Base-by-base conservation (phyloP, 1,140 invertebrate genomes). In the Oncopodura yosiiana region DNA sequence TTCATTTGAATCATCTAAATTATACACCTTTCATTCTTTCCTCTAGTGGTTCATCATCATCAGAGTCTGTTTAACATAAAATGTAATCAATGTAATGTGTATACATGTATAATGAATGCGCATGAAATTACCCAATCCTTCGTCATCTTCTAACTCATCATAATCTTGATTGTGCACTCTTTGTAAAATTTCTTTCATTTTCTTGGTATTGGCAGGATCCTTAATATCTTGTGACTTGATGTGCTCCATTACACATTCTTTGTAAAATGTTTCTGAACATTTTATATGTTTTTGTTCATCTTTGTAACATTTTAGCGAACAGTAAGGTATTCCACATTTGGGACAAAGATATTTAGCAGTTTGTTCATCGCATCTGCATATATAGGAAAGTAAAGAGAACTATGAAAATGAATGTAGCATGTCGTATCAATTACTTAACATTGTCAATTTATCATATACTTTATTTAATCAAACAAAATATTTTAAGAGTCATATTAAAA, bases 241-340 rank as follows among this genome's bases (percentile, higher is more conserved):
- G 18, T 89, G 81, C 51, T 82, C 75, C 60, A 81, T 75, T 0
- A 94, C 79, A 62, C 84, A 87, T 8, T 86, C 78, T 69, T 79
- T 80, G 65, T 90, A 95, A 71, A 95, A 95, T 38, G 72, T 73
- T 71, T 94, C 90, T 0, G 88, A 88, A 66, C 91, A 95, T 62
- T 82, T 71, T 1, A 73, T 65, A 73, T 95, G 91, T 26, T 57
- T 59, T 27, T 70, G 68, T 48, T 78, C 71, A 2, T 81, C 80
- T 69, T 84, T 83, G 68, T 92, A 95, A 71, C 91, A 95, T 8
- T 71, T 67, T 2, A 86, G 63, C 0, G 85, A 86, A 69, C 91
- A 95, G 65, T 93, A 95, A 1, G 73, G 67, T n/a, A 81, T 69
- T 62, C 81, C 82, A 69, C 91, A 94, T 64, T 80, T 75, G 21